Conservation (phyloP, 2,113 vertebrate genomes). For the Xiphorhynchus elegans region DNA sequence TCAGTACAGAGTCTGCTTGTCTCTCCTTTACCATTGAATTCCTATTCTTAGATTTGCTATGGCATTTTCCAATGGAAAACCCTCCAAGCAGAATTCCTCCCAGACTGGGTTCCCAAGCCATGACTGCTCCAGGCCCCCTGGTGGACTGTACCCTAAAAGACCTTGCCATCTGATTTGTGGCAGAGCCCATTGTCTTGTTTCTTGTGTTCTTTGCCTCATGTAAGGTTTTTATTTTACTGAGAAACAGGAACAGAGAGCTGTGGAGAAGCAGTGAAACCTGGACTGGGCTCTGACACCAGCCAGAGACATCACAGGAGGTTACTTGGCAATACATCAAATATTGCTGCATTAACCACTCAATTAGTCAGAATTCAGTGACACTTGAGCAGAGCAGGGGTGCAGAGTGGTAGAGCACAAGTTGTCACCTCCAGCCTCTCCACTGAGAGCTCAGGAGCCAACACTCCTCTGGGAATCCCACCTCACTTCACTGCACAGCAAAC, state of each 20-base stretch:
- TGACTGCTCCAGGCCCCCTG: background rate
- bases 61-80: background rate
- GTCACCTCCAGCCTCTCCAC: background rate
- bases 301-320: background rate
- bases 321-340: background rate
- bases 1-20: background rate
- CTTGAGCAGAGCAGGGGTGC: background rate
- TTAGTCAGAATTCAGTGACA: background rate
- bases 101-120: background rate
- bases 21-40: background rate
- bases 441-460: rapidly evolving
- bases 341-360: background rate
- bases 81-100: background rate
- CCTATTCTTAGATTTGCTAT: background rate
- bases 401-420: background rate
- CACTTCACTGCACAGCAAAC: background rate
- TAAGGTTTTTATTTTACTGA: background rate
- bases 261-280: background rate
- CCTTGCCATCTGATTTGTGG: background rate
- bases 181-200: background rate
- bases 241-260: background rate
- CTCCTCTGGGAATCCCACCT: background rate
- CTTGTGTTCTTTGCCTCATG: background rate
- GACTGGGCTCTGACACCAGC: background rate
- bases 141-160: background rate